Evolutionary conservation across 2,113 vertebrate species (phyloP), one percentile per base, ranked within the genome.

Genomic region (Coreoperca whiteheadi): DNA sequence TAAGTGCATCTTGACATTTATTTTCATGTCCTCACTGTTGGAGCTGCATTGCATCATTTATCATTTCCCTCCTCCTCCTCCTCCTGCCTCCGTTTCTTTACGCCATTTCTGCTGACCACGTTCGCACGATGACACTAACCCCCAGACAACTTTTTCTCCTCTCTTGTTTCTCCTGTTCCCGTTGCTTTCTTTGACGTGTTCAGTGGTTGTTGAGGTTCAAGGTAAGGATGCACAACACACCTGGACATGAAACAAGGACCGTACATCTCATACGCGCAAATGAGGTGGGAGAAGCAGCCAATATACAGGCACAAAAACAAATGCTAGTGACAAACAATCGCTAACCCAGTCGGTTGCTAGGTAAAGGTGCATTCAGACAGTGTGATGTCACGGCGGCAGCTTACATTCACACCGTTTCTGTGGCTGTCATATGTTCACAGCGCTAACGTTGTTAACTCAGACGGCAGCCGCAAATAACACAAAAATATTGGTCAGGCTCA

Each of bases 201-300:
- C 95, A 99, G 98, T 99, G 98, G 98, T 97, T 99, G 96, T 96
- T 98, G 96, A 98, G 97, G 96, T 98, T 98, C 96, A 98, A 99
- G 98, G 97, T 99, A 98, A 98, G 97, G 54, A 32, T 11, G 4
- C 70, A 96, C 92, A 79, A 21, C 71, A 84, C 79, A 75, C 64
- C 79, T 41, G 54, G 54, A 65, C 73, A 74, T 16, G n/a, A 74
- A 2, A 65, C 25, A 9, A 1, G 11, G 3, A 61, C 23, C n/a
- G 12, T 6, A 12, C 9, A 37, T 23, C 8, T 46, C 18, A 37
- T 2, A 14, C 21, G 43, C 64, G n/a, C 54, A 43, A 23, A 9
- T 70, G 46, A 53, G 12, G 23, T 21, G 39, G 56, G 54, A 8
- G 4, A 32, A 28, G 3, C 9, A 15, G 39, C 16, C 23, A 25